Conservation (phyloP, 1,140 invertebrate genomes). For the Camponotus vicinus region DNA sequence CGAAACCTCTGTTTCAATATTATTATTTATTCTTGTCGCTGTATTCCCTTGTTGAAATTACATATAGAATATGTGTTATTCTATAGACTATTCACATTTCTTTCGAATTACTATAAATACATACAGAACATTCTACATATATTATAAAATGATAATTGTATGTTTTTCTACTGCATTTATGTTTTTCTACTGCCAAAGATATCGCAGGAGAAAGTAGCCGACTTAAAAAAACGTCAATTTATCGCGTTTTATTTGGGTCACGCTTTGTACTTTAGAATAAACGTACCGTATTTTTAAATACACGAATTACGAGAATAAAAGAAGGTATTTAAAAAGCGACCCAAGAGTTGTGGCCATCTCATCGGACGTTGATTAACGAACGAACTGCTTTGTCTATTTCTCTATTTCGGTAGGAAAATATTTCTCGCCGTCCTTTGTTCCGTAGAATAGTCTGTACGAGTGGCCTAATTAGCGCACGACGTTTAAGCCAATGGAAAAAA, state of each 20-base stretch:
- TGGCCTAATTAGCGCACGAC: slow-evolving; percentile 16
- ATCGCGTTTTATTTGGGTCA: not conserved
- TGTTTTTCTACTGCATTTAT: not conserved
- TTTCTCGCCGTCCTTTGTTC: slow-evolving; percentile 28
- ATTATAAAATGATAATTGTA: not conserved
- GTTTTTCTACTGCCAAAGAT: not conserved
- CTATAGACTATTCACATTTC: not conserved
- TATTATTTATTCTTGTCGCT: slow-evolving; percentile 69
- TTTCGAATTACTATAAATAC: not conserved
- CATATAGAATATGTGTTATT: not conserved
- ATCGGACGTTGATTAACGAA: slow-evolving; percentile 42
- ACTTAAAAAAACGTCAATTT: not conserved
- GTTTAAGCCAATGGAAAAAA: not conserved
- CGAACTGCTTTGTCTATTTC: slow-evolving; percentile 15
- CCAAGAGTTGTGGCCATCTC: not conserved
- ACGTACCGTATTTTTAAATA: slow-evolving; percentile 25
- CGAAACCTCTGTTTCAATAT: slow-evolving; percentile 65
- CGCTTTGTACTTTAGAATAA: not conserved
- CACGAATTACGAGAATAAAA: not conserved
- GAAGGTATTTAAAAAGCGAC: slow-evolving; percentile 26
- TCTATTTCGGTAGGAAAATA: slow-evolving; percentile 27
- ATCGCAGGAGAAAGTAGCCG: not conserved
- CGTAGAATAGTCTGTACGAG: not conserved
- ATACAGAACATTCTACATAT: not conserved
- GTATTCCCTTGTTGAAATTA: slow-evolving; percentile 20